A percentile compares a stretch with the other conserved stretches of the same genome.
Evolutionary conservation across 1,140 invertebrate genomes (phyloP).

Genomic region (Doryteuthis pealeii): DNA sequence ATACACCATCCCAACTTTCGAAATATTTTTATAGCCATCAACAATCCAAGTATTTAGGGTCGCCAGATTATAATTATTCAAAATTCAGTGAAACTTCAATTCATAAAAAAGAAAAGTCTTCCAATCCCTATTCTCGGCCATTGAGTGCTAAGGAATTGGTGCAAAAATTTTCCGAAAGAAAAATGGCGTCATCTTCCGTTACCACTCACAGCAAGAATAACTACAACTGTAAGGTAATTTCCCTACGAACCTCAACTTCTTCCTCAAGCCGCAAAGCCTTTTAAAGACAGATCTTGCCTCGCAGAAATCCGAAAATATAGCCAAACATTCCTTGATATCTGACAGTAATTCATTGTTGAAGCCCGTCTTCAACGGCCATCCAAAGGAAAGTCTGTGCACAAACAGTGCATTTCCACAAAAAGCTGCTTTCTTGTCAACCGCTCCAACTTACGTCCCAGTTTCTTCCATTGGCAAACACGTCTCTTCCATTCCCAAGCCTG

Average conservation of each 20-base stretch:
- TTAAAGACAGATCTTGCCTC: not conserved
- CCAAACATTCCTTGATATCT: slow-evolving; percentile 16
- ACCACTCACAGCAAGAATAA: slow-evolving; percentile 11
- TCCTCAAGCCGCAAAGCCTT: slow-evolving; percentile 18
- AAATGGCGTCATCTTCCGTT: not conserved
- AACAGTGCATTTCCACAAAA: slow-evolving; percentile 22
- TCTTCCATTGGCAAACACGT: slow-evolving; percentile 10
- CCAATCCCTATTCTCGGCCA: slow-evolving; percentile 48
- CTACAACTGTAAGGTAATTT: slow-evolving; percentile 2
- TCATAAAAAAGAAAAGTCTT: slow-evolving; percentile 14
- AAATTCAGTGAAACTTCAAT: slow-evolving; percentile 28
- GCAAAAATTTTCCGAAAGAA: slow-evolving; percentile 14
- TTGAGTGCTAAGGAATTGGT: slow-evolving; percentile 54
- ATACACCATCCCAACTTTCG: slow-evolving; percentile 23
- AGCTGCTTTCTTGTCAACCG: slow-evolving; percentile 19
- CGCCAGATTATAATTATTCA: slow-evolving; percentile 24
- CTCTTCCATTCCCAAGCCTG: slow-evolving; percentile 25
- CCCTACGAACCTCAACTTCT: slow-evolving; percentile 10
- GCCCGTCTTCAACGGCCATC: slow-evolving; percentile 16
- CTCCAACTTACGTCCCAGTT: slow-evolving; percentile 6
- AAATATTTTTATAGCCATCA: slow-evolving; percentile 16
- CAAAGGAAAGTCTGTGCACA: slow-evolving; percentile 16
- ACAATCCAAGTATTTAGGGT: slow-evolving; percentile 13
- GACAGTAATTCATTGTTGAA: slow-evolving; percentile 24
- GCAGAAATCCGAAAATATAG: not conserved